Conservation (phyloP, 1,140 invertebrate species). For the Hormaphis cornu region DNA sequence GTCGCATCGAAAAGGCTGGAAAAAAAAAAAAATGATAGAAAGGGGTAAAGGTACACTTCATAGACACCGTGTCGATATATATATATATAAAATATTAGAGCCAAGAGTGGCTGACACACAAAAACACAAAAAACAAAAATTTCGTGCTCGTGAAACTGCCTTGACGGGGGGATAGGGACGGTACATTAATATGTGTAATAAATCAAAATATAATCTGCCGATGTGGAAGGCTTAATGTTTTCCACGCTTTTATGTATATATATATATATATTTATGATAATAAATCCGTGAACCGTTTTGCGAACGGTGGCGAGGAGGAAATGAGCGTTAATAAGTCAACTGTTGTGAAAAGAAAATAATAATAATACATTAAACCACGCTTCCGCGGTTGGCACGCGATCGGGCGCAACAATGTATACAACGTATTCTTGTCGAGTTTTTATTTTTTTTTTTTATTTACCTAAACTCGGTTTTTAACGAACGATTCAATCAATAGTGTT, state of each 20-base stretch:
- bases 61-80: background rate
- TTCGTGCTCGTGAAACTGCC: background rate
- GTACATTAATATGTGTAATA: no score
- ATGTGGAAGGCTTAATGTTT: background rate
- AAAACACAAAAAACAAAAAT: no score
- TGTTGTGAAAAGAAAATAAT: background rate
- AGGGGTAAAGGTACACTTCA: background rate
- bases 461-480: no score
- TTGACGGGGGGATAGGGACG: background rate
- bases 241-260: background rate
- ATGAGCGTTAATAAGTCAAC: background rate
- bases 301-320: background rate
- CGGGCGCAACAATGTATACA: background rate
- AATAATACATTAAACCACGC: background rate
- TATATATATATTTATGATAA: no score
- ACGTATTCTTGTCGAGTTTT: background rate
- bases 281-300: background rate
- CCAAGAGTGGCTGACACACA: background rate
- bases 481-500: no score
- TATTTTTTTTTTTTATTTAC: background rate
- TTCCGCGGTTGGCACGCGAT: background rate
- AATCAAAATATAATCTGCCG: slow-evolving; percentile 21
- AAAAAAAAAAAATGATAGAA: slow-evolving; percentile 2
- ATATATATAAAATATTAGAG: no score
- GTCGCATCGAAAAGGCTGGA: background rate